These are phyloP conservation scores for Gymnogyps californianus DNA, from an alignment of 2,113 vertebrate genomes.

Conservation along the genomic window DNA sequence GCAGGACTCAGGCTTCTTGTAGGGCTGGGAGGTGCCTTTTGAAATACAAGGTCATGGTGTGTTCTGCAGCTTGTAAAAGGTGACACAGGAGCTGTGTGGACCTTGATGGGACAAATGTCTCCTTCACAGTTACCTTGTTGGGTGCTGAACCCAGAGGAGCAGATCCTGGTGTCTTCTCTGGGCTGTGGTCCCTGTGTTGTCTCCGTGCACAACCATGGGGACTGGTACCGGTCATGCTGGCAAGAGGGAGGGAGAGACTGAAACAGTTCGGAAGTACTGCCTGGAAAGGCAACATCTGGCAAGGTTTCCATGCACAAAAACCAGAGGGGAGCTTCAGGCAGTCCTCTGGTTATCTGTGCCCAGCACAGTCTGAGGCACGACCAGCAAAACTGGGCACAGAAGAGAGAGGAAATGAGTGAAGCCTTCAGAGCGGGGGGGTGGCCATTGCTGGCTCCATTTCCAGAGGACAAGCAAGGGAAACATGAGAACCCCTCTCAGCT, in stretches of 20 bases:
- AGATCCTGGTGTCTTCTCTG: background rate
- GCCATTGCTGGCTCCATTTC: background rate
- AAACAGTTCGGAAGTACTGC: background rate
- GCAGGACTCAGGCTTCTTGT: background rate
- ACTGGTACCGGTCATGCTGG: background rate
- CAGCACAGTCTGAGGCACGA: background rate
- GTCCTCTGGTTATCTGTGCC: background rate
- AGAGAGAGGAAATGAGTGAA: accelerated
- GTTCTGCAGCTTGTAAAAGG: background rate
- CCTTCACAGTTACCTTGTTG: background rate
- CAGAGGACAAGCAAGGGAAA: background rate
- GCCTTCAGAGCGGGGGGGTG: background rate
- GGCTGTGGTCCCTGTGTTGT: background rate
- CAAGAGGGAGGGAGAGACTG: background rate
- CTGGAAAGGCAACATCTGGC: background rate
- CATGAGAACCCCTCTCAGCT: accelerated
- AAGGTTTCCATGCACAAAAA: background rate
- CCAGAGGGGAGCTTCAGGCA: background rate
- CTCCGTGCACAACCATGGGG: background rate
- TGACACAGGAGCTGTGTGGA: background rate
- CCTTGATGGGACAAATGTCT: background rate
- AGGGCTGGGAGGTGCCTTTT: background rate
- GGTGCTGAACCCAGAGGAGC: background rate
- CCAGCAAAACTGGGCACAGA: background rate
- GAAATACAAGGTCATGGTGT: background rate